These are phyloP conservation scores for Chromoteleia sp. DNA, from an alignment of 2,888 invertebrate species.

Conservation along the genomic window DNA sequence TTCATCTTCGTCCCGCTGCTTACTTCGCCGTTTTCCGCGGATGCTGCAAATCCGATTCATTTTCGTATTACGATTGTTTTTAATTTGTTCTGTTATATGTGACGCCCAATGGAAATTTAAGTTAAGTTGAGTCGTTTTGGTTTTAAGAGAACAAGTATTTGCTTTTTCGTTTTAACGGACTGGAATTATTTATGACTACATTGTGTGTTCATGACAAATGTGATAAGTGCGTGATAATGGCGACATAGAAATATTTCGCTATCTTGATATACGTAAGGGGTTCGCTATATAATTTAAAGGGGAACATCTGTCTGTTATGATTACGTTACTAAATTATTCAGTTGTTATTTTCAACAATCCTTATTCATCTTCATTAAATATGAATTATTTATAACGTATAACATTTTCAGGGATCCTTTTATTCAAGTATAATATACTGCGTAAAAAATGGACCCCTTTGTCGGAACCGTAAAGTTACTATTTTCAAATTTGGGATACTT, in stretches of 20 bases:
- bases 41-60: too few species aligned
- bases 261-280: conserved; percentile 42
- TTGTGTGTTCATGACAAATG: conserved; percentile 41
- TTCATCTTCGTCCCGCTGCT: too few species aligned
- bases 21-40: too few species aligned
- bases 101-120: neutral
- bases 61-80: too few species aligned
- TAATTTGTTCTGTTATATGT: too few species aligned
- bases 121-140: neutral
- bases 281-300: conserved; percentile 37
- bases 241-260: conserved; percentile 41
- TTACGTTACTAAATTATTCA: conserved; percentile 43
- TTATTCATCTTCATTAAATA: conserved; percentile 10
- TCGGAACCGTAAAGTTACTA: too few species aligned
- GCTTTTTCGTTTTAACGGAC: conserved; percentile 10
- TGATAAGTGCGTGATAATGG: conserved; percentile 56
- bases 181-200: conserved; percentile 41
- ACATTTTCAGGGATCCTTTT: neutral
- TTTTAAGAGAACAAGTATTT: conserved; percentile 15
- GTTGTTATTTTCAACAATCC: conserved; percentile 14
- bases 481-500: too few species aligned
- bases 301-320: conserved; percentile 38
- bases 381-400: neutral
- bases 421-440: too few species aligned
- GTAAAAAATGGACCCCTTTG: too few species aligned